Evolutionary conservation across 2,113 vertebrate species (phyloP), one percentile per base, ranked within the genome.

Genomic region (Lates calcarifer): DNA sequence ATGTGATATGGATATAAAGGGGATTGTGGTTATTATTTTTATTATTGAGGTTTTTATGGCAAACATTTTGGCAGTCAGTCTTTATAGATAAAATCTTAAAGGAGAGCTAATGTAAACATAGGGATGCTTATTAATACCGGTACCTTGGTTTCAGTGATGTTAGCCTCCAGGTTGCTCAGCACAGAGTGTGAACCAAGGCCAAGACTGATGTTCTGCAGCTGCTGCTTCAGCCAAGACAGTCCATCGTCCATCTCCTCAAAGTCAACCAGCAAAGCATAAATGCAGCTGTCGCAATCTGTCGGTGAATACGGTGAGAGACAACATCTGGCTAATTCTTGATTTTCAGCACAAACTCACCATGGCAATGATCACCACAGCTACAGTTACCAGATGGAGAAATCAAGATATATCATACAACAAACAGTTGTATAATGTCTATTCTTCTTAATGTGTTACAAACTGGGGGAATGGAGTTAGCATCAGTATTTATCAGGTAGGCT

Each of bases 251-350:
- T 94, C 24, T 70, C 83, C 55, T 93, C 91, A 90, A 96, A 49
- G 82, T 96, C 95, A 0, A 91, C 85, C 79, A 96, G 84, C 74
- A 97, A 94, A 0, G 90, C 92, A 28, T 93, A 73, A 45, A 94
- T 92, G 83, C 97, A 98, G 91, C 92, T 94, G 72, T 96, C 95
- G 0, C 96, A 96, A 18, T 94, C 97, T 98, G 84, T n/a, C 56
- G 33, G 33, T 28, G 17, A 49, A 72, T 17, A 75, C 35, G n/a
- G 51, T 29, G 3, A 76, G 74, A 45, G 28, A 18, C 1, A 37
- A 37, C 7, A 37, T 37, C 35, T 37, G 35, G 35, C 10, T 37
- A 9, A 9, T 37, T 33, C 33, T 33, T 6, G 13, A 29, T 35
- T 12, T 56, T 47, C 10, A 43, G n/a, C 26, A 56, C n/a, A 51